Conservation (phyloP, 2,888 invertebrate genomes). For the Lobophora halterata region DNA sequence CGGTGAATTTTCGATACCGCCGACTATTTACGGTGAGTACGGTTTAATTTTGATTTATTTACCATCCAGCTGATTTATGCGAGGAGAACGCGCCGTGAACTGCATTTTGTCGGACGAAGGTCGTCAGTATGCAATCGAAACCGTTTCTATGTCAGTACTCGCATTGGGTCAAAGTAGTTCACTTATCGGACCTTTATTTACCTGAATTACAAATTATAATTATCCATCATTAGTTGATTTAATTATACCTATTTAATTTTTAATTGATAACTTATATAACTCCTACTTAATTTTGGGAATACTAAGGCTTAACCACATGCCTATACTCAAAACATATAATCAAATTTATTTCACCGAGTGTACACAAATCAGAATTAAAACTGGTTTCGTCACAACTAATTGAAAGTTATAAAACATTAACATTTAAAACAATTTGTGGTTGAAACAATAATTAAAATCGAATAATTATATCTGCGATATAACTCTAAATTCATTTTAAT, state of each 20-base stretch:
- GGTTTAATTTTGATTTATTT: conserved; percentile 66
- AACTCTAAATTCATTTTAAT: conserved; percentile 3
- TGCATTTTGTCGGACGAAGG: conserved; percentile 67
- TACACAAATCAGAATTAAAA: too few relatives aligned
- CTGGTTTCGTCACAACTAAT: too few relatives aligned
- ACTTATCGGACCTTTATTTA: conserved; percentile 40
- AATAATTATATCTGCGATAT: conserved; percentile 2
- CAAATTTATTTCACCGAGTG: neutral
- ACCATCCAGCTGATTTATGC: conserved; percentile 68
- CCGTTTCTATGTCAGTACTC: conserved; percentile 55
- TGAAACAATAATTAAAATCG: conserved; percentile 12
- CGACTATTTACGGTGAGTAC: conserved; percentile 74
- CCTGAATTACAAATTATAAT: conserved; percentile 33
- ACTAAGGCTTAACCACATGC: too few relatives aligned
- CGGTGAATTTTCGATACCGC: conserved; percentile 67
- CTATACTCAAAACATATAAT: too few relatives aligned
- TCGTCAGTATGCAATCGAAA: conserved; percentile 51
- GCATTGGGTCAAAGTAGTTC: conserved; percentile 40
- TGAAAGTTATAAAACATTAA: neutral
- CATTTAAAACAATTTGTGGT: conserved; percentile 11
- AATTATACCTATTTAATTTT: conserved; percentile 22
- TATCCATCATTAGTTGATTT: conserved; percentile 29
- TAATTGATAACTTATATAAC: too few relatives aligned
- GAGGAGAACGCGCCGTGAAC: conserved; percentile 60
- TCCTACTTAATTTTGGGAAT: conserved; percentile 15